phyloP scores from a whole-genome alignment of 2,113 vertebrate genomes.

The Sapayoa aenigma region DNA sequence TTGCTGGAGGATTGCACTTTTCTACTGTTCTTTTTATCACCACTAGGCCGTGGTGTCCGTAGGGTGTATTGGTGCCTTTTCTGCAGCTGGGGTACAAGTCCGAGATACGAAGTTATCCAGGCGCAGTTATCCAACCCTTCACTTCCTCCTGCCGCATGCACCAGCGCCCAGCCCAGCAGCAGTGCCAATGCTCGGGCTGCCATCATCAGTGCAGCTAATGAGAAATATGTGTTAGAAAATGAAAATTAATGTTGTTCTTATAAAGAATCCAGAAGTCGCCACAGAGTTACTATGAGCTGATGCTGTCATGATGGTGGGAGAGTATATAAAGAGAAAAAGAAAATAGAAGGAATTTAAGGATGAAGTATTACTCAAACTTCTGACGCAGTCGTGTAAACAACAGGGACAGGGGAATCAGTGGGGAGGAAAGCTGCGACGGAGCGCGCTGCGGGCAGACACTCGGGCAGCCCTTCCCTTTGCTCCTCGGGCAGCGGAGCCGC shows the following conservation, averaged over 20 bases:
- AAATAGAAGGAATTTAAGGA: background rate
- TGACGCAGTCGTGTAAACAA: background rate
- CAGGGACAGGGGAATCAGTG: fast-evolving
- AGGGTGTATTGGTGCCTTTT: background rate
- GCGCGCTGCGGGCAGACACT: too few species aligned
- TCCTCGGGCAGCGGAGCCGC: background rate
- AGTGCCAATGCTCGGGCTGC: background rate
- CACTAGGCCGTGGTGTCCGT: fast-evolving
- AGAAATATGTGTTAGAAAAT: background rate
- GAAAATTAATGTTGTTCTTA: background rate
- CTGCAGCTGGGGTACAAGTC: background rate
- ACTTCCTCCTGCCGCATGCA: fast-evolving
- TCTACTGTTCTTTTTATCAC: fast-evolving
- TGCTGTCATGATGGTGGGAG: fast-evolving
- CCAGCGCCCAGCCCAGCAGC: fast-evolving
- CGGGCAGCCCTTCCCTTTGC: background rate
- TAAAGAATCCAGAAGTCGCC: background rate
- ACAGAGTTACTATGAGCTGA: background rate
- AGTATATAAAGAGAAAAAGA: too few species aligned
- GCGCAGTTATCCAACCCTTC: fast-evolving
- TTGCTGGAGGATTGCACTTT: background rate
- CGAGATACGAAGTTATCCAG: fast-evolving
- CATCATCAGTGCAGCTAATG: fast-evolving
- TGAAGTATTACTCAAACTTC: background rate
- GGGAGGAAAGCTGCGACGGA: background rate